Conservation (phyloP, 2,797 vertebrate genomes). For the Trachurus trachurus region DNA sequence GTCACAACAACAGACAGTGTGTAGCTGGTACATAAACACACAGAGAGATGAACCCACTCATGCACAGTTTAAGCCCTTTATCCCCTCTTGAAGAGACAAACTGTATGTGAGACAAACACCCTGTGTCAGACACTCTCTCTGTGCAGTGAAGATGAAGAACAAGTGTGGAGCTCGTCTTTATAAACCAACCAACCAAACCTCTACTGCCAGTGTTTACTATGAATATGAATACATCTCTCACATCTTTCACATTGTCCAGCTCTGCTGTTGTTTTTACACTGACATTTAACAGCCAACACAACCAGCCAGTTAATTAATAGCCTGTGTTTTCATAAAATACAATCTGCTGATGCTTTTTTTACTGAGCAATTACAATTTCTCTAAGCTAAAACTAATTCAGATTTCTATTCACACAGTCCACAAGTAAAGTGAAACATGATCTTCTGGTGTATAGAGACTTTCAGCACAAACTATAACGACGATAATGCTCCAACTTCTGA, state of each 20-base stretch:
- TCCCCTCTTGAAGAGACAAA: conserved; percentile 48
- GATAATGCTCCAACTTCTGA: neutral
- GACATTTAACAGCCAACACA: neutral
- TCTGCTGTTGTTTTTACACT: neutral
- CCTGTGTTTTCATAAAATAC: neutral
- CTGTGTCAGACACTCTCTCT: conserved; percentile 12
- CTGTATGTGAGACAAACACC: conserved; percentile 48
- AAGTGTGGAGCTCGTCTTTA: conserved; percentile 9
- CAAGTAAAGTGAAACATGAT: neutral
- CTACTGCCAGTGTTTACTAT: neutral
- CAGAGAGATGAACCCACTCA: conserved; percentile 30
- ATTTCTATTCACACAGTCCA: neutral
- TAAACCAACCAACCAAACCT: neutral
- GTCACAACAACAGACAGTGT: conserved; percentile 48
- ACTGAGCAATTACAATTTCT: neutral
- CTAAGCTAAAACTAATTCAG: neutral
- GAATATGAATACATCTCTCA: neutral
- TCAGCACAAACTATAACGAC: neutral
- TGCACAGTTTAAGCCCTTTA: conserved; percentile 42
- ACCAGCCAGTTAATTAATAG: neutral
- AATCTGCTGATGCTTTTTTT: neutral
- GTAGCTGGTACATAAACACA: conserved; percentile 10
- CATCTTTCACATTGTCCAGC: neutral
- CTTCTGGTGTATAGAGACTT: neutral
- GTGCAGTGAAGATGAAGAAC: conserved; percentile 14